Percentiles rank a stretch among this genome's conserved stretches.
Evolutionary conservation across 2,797 vertebrate species (phyloP).

Genomic region (Streptopelia turtur): DNA sequence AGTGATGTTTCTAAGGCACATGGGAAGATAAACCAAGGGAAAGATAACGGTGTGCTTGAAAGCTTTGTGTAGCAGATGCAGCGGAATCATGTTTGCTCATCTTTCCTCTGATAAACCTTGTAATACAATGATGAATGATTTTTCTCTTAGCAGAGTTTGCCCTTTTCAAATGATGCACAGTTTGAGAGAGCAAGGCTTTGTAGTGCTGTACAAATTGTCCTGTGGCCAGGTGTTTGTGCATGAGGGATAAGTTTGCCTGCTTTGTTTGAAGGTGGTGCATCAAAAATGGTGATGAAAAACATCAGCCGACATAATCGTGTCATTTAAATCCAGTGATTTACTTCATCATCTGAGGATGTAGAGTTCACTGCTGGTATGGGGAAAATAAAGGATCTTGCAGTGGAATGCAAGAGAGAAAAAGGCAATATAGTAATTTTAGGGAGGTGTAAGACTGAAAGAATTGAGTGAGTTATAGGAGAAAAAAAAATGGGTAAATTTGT

Average conservation of each 20-base stretch:
- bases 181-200: neutral
- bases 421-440: neutral
- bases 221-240: neutral
- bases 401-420: neutral
- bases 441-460: neutral
- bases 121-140: neutral
- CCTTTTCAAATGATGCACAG: neutral
- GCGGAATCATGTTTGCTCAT: neutral
- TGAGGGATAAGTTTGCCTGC: neutral
- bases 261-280: neutral
- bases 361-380: neutral
- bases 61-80: neutral
- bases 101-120: neutral
- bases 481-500: neutral
- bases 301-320: neutral
- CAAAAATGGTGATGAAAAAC: neutral
- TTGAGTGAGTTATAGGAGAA: neutral
- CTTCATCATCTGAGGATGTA: neutral
- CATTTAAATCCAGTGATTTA: neutral
- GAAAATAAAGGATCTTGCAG: neutral
- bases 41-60: neutral
- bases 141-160: neutral
- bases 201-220: neutral
- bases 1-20: rapidly evolving
- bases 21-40: neutral